Conservation (phyloP, 1,140 invertebrate genomes). For the Conus ventricosus region DNA sequence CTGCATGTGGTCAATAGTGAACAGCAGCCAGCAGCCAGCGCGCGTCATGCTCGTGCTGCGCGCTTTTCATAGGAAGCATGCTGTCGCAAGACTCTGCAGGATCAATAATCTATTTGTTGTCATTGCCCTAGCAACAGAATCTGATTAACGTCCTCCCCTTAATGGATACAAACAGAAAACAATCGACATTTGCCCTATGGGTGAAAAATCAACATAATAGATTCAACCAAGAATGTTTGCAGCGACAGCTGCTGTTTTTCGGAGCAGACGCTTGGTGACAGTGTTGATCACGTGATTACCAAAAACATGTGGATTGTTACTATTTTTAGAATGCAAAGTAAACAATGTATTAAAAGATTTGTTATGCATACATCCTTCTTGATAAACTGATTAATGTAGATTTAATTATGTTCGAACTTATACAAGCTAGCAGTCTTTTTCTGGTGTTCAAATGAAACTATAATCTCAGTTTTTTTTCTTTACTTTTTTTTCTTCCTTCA, state of each 20-base stretch:
- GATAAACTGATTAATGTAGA: not conserved
- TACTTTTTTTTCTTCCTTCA: not conserved
- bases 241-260: not conserved
- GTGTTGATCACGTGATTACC: slow-evolving; percentile 37
- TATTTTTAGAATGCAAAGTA: slow-evolving; percentile 29
- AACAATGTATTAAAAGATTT: not conserved
- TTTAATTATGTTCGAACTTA: not conserved
- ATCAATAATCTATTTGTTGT: slow-evolving; percentile 27
- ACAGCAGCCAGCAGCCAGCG: not conserved
- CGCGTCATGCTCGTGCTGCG: slow-evolving; percentile 15
- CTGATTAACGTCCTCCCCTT: not conserved
- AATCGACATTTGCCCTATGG: not conserved
- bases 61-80: slow-evolving; percentile 25
- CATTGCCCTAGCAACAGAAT: slow-evolving; percentile 18
- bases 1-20: slow-evolving; percentile 31
- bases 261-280: slow-evolving; percentile 15
- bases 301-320: slow-evolving; percentile 44
- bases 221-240: not conserved
- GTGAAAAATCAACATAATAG: not conserved
- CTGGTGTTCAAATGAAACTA: not conserved
- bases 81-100: slow-evolving; percentile 33
- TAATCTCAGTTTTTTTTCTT: not conserved
- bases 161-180: not conserved
- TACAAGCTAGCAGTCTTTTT: not conserved
- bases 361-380: not conserved